Evolutionary conservation across 2,113 vertebrate species (phyloP), one percentile per base, ranked within the genome.

Genomic region (Polypterus bichir): DNA sequence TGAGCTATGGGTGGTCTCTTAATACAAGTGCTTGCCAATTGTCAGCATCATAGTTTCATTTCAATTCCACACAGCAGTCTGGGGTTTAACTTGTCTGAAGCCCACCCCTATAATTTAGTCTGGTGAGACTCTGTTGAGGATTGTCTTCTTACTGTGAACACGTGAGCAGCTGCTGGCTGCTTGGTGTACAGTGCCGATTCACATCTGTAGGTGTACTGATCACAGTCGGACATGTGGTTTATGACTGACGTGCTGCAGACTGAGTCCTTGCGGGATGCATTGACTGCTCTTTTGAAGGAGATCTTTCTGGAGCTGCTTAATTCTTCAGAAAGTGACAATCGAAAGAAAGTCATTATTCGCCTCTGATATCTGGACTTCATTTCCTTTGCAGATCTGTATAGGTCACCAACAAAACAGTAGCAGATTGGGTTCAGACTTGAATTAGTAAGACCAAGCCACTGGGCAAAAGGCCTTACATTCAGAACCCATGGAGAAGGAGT

Each of bases 401-500:
- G 73, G 59, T 85, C 90, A 8, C 92, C 91, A 0, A 95, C 84
- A 63, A 95, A 94, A 54, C 92, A 95, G 61, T 95, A 95, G 61
- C 92, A 95, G 70, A 95, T 92, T 1, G 92, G 92, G 65, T 95
- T 95, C 60, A 95, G 89, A 72, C 90, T 92, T 70, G 92, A 95
- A 81, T 95, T 95, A 4, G 88, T 95, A 57, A 95, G 87, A 53
- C 92, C 88, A 10, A 95, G 80, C 92, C 92, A 95, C 69, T 94
- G 91, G 47, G 91, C 87, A 27, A 93, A 95, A 2, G 90, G 90
- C 2, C 90, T 85, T 3, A 89, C 77, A 73, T 92, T 89, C 68
- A 94, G 74, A 62, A 92, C 80, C 92, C 91, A 93, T 48, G 80
- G 78, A 3, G 88, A 76, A 3, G 86, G 84, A 49, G 76, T 75